phyloP scores from a whole-genome alignment of 2,797 vertebrate species.

The Garrulus glandarius region DNA sequence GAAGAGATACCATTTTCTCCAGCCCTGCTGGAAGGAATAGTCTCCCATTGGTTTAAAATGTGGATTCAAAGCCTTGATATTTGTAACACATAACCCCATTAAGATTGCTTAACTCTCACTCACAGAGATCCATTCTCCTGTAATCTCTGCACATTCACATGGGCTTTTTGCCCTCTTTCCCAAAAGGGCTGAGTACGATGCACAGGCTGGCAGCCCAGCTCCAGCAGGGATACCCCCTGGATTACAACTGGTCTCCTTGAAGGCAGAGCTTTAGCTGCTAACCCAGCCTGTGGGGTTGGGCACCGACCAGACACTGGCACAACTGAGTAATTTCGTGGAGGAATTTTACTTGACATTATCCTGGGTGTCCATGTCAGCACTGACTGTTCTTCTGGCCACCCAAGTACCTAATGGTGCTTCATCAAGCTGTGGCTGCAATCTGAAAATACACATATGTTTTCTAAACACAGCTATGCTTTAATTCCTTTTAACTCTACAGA shows the following conservation, averaged over 20 bases:
- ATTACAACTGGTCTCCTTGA: not conserved
- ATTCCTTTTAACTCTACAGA: slow-evolving; percentile 35
- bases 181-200: not conserved
- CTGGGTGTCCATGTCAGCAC: not conserved
- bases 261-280: not conserved
- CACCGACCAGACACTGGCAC: not conserved
- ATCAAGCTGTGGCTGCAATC: not conserved
- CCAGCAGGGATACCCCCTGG: not conserved
- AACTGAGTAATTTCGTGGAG: not conserved
- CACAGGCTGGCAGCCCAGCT: not conserved
- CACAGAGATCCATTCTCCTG: not conserved
- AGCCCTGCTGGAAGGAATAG: not conserved
- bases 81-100: not conserved
- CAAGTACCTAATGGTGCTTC: not conserved
- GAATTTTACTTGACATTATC: not conserved
- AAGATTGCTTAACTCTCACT: not conserved
- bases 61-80: not conserved
- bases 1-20: not conserved
- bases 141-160: not conserved
- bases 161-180: not conserved
- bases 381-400: slow-evolving; percentile 2
- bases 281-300: not conserved
- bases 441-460: not conserved
- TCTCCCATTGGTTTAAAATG: not conserved
- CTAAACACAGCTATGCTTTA: not conserved